phyloP scores from a whole-genome alignment of 2,113 vertebrate genomes.

The Alligator mississippiensis region DNA sequence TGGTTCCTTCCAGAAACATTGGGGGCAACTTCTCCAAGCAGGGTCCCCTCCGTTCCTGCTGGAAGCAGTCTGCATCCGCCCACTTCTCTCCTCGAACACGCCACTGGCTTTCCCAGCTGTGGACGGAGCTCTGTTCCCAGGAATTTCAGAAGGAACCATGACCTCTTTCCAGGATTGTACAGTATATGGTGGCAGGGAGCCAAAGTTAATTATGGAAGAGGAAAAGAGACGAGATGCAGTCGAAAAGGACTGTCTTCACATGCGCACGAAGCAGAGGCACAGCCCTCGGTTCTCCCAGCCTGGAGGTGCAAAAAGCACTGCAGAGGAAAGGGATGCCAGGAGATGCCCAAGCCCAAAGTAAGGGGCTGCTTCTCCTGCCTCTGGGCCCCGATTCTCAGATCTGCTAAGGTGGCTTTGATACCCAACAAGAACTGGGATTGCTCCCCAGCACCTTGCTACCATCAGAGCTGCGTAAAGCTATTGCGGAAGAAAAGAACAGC shows the following conservation, averaged over 20 bases:
- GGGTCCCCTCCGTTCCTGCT: no score
- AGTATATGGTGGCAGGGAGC: constrained; percentile 54
- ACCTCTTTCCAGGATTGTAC: constrained; percentile 60
- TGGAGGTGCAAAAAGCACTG: background rate
- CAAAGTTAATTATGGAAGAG: constrained; percentile 57
- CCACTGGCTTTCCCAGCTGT: constrained; percentile 48
- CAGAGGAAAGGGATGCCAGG: accelerated
- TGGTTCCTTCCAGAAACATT: background rate
- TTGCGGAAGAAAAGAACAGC: no score
- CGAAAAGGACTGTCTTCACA: background rate
- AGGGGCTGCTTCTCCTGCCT: background rate
- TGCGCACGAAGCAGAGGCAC: no score
- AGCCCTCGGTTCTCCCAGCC: no score
- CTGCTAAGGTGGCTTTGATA: no score
- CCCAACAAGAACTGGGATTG: background rate
- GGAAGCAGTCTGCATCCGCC: background rate
- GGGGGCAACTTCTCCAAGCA: no score
- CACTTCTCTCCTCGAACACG: constrained; percentile 50
- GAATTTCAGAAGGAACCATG: constrained; percentile 40
- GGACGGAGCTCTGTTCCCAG: constrained; percentile 51
- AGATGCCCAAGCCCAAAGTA: accelerated
- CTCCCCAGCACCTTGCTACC: background rate
- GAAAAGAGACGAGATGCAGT: constrained; percentile 15
- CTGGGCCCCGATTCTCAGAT: no score
- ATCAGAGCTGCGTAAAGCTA: background rate